Evolutionary conservation across 2,113 vertebrate species (phyloP), one percentile per base, ranked within the genome.

Genomic region (Serilophus lunatus): DNA sequence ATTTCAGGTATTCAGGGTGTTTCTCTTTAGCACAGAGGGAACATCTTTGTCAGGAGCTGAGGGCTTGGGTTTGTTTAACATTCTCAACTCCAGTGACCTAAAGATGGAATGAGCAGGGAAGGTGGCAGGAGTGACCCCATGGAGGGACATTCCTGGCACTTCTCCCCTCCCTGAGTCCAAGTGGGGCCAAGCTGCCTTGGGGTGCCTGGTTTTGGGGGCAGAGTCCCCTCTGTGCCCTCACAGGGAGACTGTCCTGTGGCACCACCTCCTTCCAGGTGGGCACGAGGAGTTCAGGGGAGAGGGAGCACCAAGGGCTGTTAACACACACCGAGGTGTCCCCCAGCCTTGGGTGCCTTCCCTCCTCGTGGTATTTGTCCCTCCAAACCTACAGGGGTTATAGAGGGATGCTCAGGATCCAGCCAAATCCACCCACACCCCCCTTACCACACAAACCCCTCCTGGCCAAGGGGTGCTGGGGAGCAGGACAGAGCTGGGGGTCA

Each of bases 81-180:
- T 69, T 63, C 29, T 13, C 17, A 14, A 14, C 18, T 42, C 68
- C 14, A 25, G 61, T 13, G 72, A n/a, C 35, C 36, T 16, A 24
- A 66, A n/a, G 53, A 9, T 0, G 1, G 15, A 15, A 12, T 1
- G 1, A 11, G 33, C 0, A 0, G 53, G 49, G 47, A 66, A 20
- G 33, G 77, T 13, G 45, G 59, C 25, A 6, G 56, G 63, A 66
- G 70, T 12, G 28, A 49, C 75, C 5, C 0, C 45, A 20, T 1
- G 0, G 28, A 22, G 29, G 36, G 24, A 38, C 12, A 50, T 35
- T 51, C 42, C 38, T 5, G 1, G 25, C 35, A 31, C 9, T 47
- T 82, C 42, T 40, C 29, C 35, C 40, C 60, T 25, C 18, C 19
- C 22, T 29, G 19, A 42, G 28, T 15, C 69, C 7, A 0, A 28